phyloP scores from a whole-genome alignment of 2,113 vertebrate genomes.

The Peromyscus californicus region DNA sequence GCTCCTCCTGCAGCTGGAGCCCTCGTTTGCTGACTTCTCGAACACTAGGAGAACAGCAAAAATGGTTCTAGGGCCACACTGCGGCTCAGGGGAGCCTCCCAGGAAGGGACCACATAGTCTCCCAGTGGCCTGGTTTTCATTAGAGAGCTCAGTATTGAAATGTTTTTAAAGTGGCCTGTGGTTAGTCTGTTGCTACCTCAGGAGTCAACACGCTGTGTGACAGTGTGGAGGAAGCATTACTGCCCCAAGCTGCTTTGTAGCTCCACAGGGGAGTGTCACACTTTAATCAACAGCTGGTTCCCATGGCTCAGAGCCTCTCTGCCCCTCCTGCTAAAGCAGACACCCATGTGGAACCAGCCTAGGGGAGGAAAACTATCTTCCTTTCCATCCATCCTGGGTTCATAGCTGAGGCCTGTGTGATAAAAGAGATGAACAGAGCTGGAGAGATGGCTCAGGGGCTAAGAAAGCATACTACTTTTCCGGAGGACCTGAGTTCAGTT shows the following conservation, averaged over 20 bases:
- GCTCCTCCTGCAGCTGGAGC: background rate
- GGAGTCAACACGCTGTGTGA: constrained; percentile 80
- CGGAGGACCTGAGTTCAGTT: background rate
- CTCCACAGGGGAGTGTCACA: constrained; percentile 55
- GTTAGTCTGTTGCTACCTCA: constrained; percentile 84
- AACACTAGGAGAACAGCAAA: background rate
- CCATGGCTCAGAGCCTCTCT: constrained; percentile 46
- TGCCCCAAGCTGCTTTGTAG: constrained; percentile 79
- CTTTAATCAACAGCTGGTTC: constrained; percentile 84
- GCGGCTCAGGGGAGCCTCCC: background rate
- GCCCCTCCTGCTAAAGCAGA: background rate
- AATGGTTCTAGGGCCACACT: background rate
- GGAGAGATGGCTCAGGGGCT: background rate
- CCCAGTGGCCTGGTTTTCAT: constrained; percentile 1
- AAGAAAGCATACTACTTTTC: background rate
- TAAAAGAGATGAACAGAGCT: background rate
- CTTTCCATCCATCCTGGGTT: background rate
- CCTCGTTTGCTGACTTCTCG: background rate
- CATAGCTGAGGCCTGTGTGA: no score
- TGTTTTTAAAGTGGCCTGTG: constrained; percentile 83
- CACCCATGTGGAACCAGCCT: background rate
- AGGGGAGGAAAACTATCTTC: background rate
- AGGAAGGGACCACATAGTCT: background rate
- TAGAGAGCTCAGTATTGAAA: background rate
- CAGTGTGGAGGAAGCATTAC: constrained; percentile 76